Base-by-base conservation (phyloP, 2,888 invertebrate species). In the Sarcophaga subvicina region DNA sequence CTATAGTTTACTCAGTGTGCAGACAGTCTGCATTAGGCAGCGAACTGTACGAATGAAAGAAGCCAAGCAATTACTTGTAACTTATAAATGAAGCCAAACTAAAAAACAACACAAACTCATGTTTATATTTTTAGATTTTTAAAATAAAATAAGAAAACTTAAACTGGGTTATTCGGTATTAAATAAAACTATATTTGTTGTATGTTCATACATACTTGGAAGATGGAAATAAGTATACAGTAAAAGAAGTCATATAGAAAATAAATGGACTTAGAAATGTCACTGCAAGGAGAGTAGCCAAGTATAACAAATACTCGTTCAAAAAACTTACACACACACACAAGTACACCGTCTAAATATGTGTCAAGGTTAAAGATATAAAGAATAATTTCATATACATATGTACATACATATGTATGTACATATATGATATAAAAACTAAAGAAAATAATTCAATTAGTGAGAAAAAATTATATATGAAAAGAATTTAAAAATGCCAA, bases 81-180 rank as follows among this genome's bases (percentile, higher is more conserved):
- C 69, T 75, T 60, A 49, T 54, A 70, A 83, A 60, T 70, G 87
- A 83, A 84, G 84, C 84, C 81, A 87, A 37, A 83, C 62, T 71
- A 82, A 63, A 11, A 62, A 27, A 27, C 11, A 27, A 45, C 54
- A 66, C 12, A 22, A 54, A 14, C 20, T 66, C 37, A 73, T 27
- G 4, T 25, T 20, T 49, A 37, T 72, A 49, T 49, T 59, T 69
- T 59, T 62, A 70, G 60, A 54, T 64, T 45, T 49, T 49, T n/a
- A n/a, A 64, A n/a, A 63, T 63, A 49, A n/a, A 62, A 17, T 20
- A 2, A 49, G 22, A 69, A 54, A 60, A 69, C 60, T 67, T 69
- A 81, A 87, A 87, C 78, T 84, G 84, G 87, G 84, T 87, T 87
- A 84, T 87, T 84, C 72, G 22, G 75, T 76, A 84, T 77, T 70